phyloP scores from a whole-genome alignment of 2,797 vertebrate species.

The Pogonophryne albipinna region DNA sequence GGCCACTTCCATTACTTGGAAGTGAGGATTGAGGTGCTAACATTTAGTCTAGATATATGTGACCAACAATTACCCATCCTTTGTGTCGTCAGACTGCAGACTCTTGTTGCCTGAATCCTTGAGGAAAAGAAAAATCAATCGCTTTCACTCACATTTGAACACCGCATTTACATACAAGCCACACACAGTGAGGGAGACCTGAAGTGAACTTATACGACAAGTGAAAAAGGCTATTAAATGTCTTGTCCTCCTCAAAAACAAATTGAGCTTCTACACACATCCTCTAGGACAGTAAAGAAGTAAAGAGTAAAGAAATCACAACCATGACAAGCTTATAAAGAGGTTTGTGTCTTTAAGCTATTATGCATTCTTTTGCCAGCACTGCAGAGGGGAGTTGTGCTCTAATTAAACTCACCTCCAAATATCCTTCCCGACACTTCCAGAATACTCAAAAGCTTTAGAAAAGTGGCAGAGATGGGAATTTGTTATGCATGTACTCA shows the following conservation, averaged over 20 bases:
- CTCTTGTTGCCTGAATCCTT: constrained; percentile 43
- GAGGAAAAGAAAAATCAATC: constrained; percentile 44
- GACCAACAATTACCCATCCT: constrained; percentile 73
- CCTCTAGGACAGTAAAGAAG: constrained; percentile 33
- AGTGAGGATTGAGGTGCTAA: constrained; percentile 71
- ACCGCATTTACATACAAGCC: constrained; percentile 34
- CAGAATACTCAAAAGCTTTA: constrained; percentile 80
- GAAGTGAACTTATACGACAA: constrained; percentile 23
- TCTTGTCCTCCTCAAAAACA: constrained; percentile 22
- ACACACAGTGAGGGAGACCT: constrained; percentile 6
- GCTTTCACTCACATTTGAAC: constrained; percentile 50
- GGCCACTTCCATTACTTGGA: constrained; percentile 57
- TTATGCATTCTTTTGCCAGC: constrained; percentile 80
- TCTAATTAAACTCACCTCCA: constrained; percentile 86
- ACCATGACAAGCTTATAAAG: constrained; percentile 76
- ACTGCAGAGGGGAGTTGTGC: constrained; percentile 74
- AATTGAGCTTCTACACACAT: constrained; percentile 33
- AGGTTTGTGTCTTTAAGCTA: constrained; percentile 75
- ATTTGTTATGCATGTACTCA: constrained; percentile 75
- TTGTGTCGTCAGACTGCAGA: constrained; percentile 58
- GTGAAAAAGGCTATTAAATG: constrained; percentile 30
- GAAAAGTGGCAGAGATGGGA: constrained; percentile 71
- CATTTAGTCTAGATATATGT: constrained; percentile 67
- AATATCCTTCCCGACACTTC: constrained; percentile 82
- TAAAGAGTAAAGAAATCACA: constrained; percentile 72